Percentiles rank a stretch among this genome's conserved stretches.
These are phyloP conservation scores for Characodon lateralis DNA, from an alignment of 2,797 vertebrate species.

Conservation along the genomic window DNA sequence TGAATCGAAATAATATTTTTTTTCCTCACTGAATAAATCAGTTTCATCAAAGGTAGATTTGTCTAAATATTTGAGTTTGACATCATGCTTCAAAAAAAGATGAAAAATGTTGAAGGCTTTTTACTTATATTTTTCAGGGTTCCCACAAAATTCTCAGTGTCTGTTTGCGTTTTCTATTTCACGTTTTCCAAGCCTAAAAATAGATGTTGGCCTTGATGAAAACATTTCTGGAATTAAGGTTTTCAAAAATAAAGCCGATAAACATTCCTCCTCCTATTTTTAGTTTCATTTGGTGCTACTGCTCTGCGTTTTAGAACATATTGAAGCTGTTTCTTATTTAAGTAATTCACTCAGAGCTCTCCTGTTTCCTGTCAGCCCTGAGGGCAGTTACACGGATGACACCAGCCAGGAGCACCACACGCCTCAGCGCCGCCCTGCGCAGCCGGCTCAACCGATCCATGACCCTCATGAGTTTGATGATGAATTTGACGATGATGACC, in stretches of 20 bases:
- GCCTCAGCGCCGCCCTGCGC: conserved; percentile 85
- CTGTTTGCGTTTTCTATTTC: background rate
- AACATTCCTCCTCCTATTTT: background rate
- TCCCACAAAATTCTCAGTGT: background rate
- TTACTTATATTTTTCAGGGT: background rate
- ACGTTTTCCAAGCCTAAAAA: background rate
- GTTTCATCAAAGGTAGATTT: background rate
- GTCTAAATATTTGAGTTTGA: background rate
- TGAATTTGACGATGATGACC: conserved; percentile 97
- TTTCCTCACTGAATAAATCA: background rate
- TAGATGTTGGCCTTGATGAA: background rate
- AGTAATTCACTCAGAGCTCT: background rate
- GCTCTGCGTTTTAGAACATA: background rate
- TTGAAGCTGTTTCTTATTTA: background rate
- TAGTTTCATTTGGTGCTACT: background rate
- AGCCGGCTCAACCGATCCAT: conserved; percentile 83
- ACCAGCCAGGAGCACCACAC: conserved; percentile 92
- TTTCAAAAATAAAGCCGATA: no score
- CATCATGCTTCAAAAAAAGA: background rate
- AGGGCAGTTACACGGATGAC: conserved; percentile 97
- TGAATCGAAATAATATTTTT: background rate
- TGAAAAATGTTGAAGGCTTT: background rate
- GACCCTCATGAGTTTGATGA: conserved; percentile 94
- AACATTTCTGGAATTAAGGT: background rate
- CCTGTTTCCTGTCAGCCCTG: conserved; percentile 82